phyloP scores from a whole-genome alignment of 2,888 invertebrate species.

The Anoplius nigerrimus region DNA sequence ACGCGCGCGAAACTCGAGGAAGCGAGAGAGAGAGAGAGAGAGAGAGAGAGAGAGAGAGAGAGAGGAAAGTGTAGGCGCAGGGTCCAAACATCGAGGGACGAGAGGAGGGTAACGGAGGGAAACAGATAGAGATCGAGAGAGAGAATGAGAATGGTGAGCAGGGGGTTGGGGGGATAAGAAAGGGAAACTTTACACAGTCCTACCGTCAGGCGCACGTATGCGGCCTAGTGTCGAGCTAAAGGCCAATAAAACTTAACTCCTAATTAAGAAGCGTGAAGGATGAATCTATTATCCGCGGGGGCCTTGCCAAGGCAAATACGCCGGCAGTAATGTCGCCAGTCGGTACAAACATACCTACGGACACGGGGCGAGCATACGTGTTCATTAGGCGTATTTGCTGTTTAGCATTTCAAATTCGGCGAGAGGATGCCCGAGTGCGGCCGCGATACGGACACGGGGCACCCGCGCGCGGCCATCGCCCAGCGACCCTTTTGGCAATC shows the following conservation, averaged over 20 bases:
- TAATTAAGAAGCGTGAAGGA: constrained; percentile 75
- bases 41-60: constrained; percentile 11
- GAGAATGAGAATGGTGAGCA: neutral
- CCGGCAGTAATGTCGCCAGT: constrained; percentile 67
- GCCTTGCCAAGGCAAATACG: constrained; percentile 64
- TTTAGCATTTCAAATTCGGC: constrained; percentile 75
- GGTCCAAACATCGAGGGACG: neutral
- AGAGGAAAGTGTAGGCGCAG: neutral
- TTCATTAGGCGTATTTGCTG: constrained; percentile 75
- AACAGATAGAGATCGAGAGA: neutral
- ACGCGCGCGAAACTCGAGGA: constrained; percentile 23
- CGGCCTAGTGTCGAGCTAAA: constrained; percentile 56
- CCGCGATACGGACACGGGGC: constrained; percentile 51
- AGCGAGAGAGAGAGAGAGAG: constrained; percentile 17
- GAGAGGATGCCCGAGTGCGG: constrained; percentile 48
- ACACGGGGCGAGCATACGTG: constrained; percentile 72
- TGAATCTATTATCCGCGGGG: constrained; percentile 72
- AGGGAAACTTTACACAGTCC: neutral
- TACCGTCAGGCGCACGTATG: neutral
- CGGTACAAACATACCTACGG: constrained; percentile 70
- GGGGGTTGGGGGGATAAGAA: neutral
- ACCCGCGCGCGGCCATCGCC: constrained; percentile 21
- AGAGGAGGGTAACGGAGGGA: neutral
- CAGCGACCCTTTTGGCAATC: constrained; percentile 66
- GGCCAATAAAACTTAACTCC: constrained; percentile 74